Conservation (phyloP, 2,113 vertebrate species). For the Struthidea cinerea region DNA sequence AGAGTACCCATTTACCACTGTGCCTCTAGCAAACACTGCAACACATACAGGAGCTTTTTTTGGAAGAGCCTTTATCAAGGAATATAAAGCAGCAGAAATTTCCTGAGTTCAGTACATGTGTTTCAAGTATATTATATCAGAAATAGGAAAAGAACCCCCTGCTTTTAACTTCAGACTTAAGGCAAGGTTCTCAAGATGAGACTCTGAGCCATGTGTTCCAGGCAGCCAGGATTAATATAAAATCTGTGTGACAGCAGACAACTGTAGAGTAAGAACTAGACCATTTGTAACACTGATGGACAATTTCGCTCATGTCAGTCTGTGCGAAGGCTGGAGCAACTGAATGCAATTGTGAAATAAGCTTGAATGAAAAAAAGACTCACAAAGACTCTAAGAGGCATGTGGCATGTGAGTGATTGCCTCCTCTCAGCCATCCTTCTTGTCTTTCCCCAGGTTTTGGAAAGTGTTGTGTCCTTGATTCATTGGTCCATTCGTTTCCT, state of each 20-base stretch:
- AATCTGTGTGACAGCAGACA: background rate
- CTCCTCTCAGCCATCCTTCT: background rate
- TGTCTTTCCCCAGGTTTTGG: background rate
- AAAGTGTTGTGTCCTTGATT: background rate
- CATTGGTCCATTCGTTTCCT: background rate
- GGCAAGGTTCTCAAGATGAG: background rate
- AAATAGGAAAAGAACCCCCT: background rate
- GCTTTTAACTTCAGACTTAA: background rate
- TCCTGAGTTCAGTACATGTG: background rate
- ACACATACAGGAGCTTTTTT: background rate
- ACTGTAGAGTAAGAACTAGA: background rate
- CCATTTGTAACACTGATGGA: background rate
- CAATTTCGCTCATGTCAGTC: background rate
- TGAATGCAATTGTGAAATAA: background rate
- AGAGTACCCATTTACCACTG: conserved; percentile 22
- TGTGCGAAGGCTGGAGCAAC: background rate
- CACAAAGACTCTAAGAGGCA: background rate
- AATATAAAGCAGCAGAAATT: background rate
- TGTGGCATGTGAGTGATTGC: background rate
- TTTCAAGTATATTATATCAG: background rate
- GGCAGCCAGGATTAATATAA: background rate
- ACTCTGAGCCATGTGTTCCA: background rate
- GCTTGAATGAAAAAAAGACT: background rate
- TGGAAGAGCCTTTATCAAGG: background rate
- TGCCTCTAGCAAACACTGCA: conserved; percentile 28